Evolutionary conservation across 1,140 invertebrate species (phyloP), one percentile per base, ranked within the genome.

Genomic region (Marisa cornuarietis): DNA sequence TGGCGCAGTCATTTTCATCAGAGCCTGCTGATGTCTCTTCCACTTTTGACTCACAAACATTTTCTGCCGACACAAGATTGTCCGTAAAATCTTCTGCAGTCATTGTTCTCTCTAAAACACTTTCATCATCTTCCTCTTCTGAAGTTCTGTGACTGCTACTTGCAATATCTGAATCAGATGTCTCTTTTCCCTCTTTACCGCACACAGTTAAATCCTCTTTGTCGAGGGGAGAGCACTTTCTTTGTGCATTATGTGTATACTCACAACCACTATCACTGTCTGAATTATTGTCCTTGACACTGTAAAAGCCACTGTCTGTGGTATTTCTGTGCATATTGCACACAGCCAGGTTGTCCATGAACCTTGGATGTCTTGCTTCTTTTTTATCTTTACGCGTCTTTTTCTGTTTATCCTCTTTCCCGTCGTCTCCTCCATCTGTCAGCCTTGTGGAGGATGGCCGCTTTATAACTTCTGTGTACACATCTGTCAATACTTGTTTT

Each of bases 301-400:
- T 83, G 75, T 81, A 80, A 79, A 81, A 83, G 8, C 83, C 83
- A 65, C 83, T 83, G 73, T 83, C 83, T 61, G 80, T 81, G 22
- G 82, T 83, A 51, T 81, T 77, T 68, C 81, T 83, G 69, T 79
- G 78, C 49, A 71, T 58, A 22, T 76, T 75, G 52, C 63, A 79
- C 26, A 74, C 80, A 14, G 71, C 76, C 7, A 76, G 58, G 76
- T 73, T 78, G 49, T 81, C 80, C 16, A 49, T 72, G 71, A 79
- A 72, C 24, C 68, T 22, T 16, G 77, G 77, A 24, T 49, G 14
- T 42, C 66, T 77, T 5, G 72, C 49, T 13, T 22, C 49, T 18
- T 52, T n/a, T n/a, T 42, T 42, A 42, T 24, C 24, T 75, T 62
- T 31, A 1, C 20, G 54, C 22, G 0, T 24, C n/a, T 75, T 54